Base-by-base conservation (phyloP, 1,140 invertebrate genomes). In the Zaprionus ghesquierei region DNA sequence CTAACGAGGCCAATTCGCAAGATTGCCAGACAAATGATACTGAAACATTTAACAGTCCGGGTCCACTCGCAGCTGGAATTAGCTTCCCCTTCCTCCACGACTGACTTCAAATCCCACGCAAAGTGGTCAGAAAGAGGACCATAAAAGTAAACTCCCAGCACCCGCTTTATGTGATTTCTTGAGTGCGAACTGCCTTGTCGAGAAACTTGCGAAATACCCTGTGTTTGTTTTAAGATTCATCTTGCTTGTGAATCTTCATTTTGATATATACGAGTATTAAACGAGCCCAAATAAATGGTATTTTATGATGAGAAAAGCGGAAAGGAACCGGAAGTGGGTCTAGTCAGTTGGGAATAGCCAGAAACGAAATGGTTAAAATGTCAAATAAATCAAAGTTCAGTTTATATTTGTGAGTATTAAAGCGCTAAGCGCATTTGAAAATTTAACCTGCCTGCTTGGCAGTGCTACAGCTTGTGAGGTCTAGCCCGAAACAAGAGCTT, bases 1-100 rank as follows among this genome's bases (percentile, higher is more conserved):
- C 25, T 53, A 69, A 69, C 56, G 56, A 51, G 58, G 44, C 65
- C 46, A 61, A 69, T 69, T 61, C 46, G 33, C 9, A 29, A 18
- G n/a, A 69, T 69, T 60, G 65, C 33, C 31, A 15, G 46, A 31
- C 31, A 38, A 51, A 69, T 53, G 65, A 31, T 35, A 23, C 61
- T 41, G n/a, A 54, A 35, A 38, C 61, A 41, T 63, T 65, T 65
- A 64, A 41, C 41, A 46, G 41, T 46, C 41, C 41, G 15, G 18
- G 18, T 3, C 41, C 18, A 46, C 0, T 20, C 15, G 10, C 15
- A 44, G 41, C 41, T 9, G 18, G 6, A 8, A 15, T n/a, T 41
- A 12, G 6, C 5, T n/a, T 25, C 33, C 33, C 12, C 31, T 2
- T 2, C 12, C 29, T 10, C 29, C 29, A 13, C 31, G 12, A 4